phyloP scores from a whole-genome alignment of 2,888 invertebrate species.

The Amblyjoppa fuscipennis region DNA sequence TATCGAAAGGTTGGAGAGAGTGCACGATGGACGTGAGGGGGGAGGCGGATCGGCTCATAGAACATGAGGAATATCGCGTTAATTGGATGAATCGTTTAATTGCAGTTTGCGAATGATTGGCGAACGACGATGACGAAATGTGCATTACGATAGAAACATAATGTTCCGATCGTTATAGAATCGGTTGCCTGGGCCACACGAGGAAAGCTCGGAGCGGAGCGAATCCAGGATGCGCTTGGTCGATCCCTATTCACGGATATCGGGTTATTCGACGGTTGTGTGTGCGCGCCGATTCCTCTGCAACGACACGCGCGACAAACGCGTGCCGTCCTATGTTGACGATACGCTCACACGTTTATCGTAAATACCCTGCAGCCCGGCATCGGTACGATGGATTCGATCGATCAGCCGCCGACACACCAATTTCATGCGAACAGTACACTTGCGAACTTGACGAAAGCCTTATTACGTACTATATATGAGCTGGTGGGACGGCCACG shows the following conservation, averaged over 20 bases:
- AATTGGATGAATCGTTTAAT: constrained; percentile 53
- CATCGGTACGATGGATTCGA: constrained; percentile 33
- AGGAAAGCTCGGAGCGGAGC: constrained; percentile 3
- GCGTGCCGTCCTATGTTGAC: neutral
- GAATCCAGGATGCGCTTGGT: constrained; percentile 9
- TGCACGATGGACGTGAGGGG: neutral
- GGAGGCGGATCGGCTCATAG: neutral
- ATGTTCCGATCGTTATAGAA: constrained; percentile 38
- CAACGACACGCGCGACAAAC: neutral
- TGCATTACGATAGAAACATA: constrained; percentile 27
- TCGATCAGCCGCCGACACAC: constrained; percentile 40
- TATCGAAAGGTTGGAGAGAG: neutral
- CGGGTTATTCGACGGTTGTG: neutral
- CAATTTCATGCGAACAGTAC: constrained; percentile 51
- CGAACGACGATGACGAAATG: constrained; percentile 11
- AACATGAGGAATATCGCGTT: constrained; percentile 9
- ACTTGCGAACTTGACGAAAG: constrained; percentile 9
- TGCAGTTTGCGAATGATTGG: constrained; percentile 29
- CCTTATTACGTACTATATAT: constrained; percentile 21
- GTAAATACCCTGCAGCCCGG: constrained; percentile 30
- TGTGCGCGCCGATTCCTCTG: neutral
- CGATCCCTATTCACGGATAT: constrained; percentile 12
- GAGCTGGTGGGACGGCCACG: neutral
- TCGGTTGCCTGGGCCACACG: neutral
- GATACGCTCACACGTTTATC: neutral